Conservation (phyloP, 2,113 vertebrate genomes). For the Callocephalon fimbriatum region DNA sequence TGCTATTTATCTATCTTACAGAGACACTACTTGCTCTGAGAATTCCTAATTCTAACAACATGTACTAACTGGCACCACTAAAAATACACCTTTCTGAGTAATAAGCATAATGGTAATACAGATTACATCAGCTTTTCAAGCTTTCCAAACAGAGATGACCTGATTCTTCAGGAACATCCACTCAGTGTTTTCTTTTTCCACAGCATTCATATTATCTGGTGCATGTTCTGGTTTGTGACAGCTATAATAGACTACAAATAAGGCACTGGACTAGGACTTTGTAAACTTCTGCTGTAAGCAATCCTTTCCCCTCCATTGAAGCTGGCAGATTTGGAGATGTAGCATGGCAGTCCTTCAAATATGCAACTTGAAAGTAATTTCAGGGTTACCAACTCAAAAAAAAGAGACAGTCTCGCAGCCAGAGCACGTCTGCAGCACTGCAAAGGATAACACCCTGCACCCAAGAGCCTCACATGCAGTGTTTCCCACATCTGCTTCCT, state of each 20-base stretch:
- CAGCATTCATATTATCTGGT: background rate
- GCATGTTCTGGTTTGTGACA: background rate
- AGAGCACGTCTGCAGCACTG: background rate
- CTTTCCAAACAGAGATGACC: background rate
- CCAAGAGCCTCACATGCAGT: background rate
- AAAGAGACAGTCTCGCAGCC: background rate
- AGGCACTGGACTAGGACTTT: background rate
- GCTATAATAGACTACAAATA: background rate
- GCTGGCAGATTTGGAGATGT: background rate
- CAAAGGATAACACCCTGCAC: background rate
- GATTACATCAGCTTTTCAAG: background rate
- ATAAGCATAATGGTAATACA: background rate
- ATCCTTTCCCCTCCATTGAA: accelerated
- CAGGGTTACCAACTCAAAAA: background rate
- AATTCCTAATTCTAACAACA: background rate
- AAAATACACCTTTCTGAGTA: background rate
- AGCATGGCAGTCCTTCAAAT: background rate
- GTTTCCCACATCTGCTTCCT: background rate
- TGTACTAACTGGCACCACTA: background rate
- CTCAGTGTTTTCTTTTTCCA: background rate
- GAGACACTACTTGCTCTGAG: background rate
- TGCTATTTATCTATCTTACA: background rate
- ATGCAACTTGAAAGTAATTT: background rate
- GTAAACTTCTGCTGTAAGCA: background rate
- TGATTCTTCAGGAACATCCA: background rate